A percentile compares a stretch with the other conserved stretches of the same genome.
Conservation (phyloP, 2,888 invertebrate species). For the Amphipoea oculea region DNA sequence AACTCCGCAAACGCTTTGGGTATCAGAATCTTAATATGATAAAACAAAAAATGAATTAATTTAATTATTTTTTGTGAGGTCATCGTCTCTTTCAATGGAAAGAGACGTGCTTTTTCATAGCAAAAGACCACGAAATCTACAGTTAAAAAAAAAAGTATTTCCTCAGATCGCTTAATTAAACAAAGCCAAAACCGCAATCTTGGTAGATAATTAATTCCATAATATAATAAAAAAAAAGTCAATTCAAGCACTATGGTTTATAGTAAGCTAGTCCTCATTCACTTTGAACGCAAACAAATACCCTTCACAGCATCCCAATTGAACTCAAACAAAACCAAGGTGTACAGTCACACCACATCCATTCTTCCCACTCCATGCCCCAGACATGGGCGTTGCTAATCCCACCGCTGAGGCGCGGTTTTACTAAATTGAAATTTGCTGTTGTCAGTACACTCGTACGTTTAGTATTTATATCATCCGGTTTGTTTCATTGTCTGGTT, state of each 20-base stretch:
- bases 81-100: background rate
- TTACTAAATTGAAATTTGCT: conserved; percentile 86
- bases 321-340: background rate
- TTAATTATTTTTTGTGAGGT: too few relatives aligned
- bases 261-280: background rate
- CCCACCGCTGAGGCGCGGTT: conserved; percentile 79
- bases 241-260: background rate
- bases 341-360: conserved; percentile 45
- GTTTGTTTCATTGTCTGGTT: conserved; percentile 57
- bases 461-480: conserved; percentile 60
- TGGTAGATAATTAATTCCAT: background rate
- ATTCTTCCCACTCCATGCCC: conserved; percentile 36
- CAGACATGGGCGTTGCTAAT: conserved; percentile 72
- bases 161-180: background rate
- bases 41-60: too few relatives aligned
- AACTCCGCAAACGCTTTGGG: too few relatives aligned
- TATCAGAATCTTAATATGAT: too few relatives aligned
- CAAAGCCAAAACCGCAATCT: background rate
- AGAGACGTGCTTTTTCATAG: background rate
- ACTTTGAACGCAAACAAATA: background rate
- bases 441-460: conserved; percentile 73
- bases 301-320: background rate
- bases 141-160: background rate
- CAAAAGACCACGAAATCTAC: background rate
- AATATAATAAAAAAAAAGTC: background rate